phyloP scores from a whole-genome alignment of 2,797 vertebrate genomes.

The Halcyon badia region DNA sequence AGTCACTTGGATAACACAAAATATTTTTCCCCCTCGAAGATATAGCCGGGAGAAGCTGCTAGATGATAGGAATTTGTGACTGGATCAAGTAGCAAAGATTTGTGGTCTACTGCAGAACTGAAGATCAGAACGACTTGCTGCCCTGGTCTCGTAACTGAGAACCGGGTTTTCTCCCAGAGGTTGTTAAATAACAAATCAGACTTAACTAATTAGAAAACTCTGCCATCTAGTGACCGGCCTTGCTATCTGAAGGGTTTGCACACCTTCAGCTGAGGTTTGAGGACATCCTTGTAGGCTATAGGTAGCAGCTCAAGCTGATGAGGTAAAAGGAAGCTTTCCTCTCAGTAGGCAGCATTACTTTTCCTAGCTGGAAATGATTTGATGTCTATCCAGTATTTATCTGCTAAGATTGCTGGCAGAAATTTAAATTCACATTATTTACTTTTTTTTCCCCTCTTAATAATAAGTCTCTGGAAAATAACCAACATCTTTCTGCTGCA shows the following conservation, averaged over 20 bases:
- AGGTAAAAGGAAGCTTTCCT: not conserved
- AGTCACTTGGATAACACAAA: not conserved
- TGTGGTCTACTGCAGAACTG: not conserved
- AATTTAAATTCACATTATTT: not conserved
- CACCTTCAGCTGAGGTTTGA: not conserved
- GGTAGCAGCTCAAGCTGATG: not conserved
- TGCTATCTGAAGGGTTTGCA: not conserved
- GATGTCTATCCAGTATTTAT: not conserved
- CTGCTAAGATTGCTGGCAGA: not conserved
- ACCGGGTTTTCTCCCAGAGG: not conserved
- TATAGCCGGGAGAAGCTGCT: not conserved
- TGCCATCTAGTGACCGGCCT: slow-evolving; percentile 57
- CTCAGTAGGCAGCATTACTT: not conserved
- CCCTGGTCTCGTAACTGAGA: not conserved
- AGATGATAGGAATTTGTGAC: not conserved
- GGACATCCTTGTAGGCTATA: not conserved
- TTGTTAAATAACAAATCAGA: not conserved
- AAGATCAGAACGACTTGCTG: not conserved
- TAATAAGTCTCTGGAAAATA: not conserved
- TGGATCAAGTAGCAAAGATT: not conserved
- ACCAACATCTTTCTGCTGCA: not conserved
- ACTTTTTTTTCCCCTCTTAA: not conserved
- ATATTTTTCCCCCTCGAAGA: not conserved
- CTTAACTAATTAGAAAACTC: slow-evolving; percentile 55
- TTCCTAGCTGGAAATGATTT: not conserved